Percentiles rank a stretch among this genome's conserved stretches.
Evolutionary conservation across 2,888 invertebrate genomes (phyloP).

Genomic region (Xanthorhoe designata): DNA sequence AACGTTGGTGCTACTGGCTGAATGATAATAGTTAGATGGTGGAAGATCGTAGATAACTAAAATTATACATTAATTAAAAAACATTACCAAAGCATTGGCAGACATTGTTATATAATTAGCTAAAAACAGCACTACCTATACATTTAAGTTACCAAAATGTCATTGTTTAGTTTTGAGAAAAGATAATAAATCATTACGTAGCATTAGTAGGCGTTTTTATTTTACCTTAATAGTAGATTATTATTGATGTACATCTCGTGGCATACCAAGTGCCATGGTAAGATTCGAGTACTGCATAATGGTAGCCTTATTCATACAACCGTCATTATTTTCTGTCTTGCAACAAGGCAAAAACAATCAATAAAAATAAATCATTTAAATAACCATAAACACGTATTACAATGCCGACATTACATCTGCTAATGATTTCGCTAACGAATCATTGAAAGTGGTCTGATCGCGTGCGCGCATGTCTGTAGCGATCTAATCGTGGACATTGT

Average conservation of each 20-base stretch:
- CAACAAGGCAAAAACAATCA: constrained; percentile 85
- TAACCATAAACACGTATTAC: constrained; percentile 85
- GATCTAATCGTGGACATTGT: constrained; percentile 56
- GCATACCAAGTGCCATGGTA: constrained; percentile 7
- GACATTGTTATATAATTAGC: no score
- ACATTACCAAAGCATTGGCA: no score
- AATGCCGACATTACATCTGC: constrained; percentile 84
- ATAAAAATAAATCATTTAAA: constrained; percentile 86
- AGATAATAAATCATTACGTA: no score
- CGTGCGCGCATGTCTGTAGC: constrained; percentile 72
- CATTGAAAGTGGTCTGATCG: constrained; percentile 84
- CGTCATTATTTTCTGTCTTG: constrained; percentile 85
- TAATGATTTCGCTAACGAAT: constrained; percentile 86
- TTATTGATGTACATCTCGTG: background rate
- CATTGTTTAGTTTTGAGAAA: no score
- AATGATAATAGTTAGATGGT: no score
- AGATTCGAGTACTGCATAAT: constrained; percentile 56
- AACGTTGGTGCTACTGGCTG: no score
- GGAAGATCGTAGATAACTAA: no score
- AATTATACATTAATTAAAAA: no score
- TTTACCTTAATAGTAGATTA: no score
- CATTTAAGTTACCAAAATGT: no score
- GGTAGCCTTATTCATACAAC: constrained; percentile 79
- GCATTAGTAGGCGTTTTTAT: no score
- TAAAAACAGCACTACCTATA: no score